Conservation (phyloP, 1,140 invertebrate genomes). For the Drosophila murphyi region DNA sequence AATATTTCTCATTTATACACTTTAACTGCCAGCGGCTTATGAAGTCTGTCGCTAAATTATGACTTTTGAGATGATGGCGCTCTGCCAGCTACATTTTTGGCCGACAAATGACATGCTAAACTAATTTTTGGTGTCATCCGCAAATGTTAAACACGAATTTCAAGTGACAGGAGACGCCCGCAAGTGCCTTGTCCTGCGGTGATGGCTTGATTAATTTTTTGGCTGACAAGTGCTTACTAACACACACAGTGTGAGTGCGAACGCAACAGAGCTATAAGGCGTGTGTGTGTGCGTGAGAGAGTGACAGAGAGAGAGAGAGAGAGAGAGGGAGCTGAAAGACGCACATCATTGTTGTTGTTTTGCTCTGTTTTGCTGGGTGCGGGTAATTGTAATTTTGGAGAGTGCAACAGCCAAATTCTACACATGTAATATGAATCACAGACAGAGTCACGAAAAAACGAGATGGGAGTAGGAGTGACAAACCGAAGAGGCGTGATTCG, state of each 20-base stretch:
- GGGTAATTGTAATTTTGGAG: constrained; percentile 71
- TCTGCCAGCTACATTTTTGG: constrained; percentile 21
- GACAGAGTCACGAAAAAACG: constrained; percentile 34
- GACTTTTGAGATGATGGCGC: constrained; percentile 24
- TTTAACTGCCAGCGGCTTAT: constrained; percentile 15
- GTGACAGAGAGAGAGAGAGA: neutral
- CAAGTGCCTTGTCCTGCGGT: constrained; percentile 45
- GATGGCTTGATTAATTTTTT: constrained; percentile 74
- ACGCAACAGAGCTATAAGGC: neutral
- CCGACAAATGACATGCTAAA: constrained; percentile 69
- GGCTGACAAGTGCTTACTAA: constrained; percentile 62
- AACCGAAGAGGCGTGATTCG: constrained; percentile 71
- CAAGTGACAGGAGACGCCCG: constrained; percentile 58
- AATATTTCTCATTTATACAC: too few relatives aligned
- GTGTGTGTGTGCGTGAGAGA: neutral
- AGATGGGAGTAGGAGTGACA: constrained; percentile 34
- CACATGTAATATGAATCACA: constrained; percentile 19
- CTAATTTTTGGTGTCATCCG: constrained; percentile 74
- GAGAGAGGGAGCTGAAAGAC: constrained; percentile 31
- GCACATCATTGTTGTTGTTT: constrained; percentile 63
- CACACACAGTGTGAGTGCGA: constrained; percentile 3
- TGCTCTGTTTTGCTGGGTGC: constrained; percentile 40
- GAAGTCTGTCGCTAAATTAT: neutral
- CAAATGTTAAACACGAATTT: constrained; percentile 67
- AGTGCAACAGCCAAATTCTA: constrained; percentile 53